Conservation (phyloP, 2,113 vertebrate genomes). For the Corythaixoides concolor region DNA sequence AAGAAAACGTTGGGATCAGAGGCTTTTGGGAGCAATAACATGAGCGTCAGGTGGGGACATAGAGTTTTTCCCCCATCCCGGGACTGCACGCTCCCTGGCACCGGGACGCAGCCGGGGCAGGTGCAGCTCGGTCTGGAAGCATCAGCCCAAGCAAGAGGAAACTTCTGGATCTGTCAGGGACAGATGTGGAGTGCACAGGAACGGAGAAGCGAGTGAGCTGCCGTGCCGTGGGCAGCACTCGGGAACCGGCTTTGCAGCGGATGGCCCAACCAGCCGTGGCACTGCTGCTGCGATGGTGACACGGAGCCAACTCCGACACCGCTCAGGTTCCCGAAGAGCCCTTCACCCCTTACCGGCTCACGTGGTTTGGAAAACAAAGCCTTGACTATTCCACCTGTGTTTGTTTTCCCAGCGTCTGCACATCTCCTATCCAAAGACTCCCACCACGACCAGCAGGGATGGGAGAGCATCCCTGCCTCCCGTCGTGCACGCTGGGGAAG, state of each 20-base stretch:
- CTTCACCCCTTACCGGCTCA: rapidly evolving
- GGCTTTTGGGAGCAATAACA: not conserved
- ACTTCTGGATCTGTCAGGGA: not conserved
- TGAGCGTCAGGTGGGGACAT: rapidly evolving
- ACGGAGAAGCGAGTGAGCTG: not conserved
- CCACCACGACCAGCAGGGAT: not conserved
- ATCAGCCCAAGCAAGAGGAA: not conserved
- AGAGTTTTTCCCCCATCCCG: no score
- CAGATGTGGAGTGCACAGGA: not conserved
- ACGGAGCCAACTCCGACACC: not conserved
- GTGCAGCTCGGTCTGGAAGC: not conserved
- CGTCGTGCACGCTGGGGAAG: rapidly evolving
- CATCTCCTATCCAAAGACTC: not conserved
- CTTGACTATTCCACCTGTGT: not conserved
- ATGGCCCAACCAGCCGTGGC: not conserved
- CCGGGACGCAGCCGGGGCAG: not conserved
- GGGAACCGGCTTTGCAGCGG: not conserved
- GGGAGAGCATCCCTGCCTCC: not conserved
- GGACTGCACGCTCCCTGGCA: not conserved
- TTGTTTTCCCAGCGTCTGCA: not conserved
- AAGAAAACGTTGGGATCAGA: not conserved
- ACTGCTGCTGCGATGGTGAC: not conserved
- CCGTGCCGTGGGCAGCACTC: no score
- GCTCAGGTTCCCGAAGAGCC: rapidly evolving
- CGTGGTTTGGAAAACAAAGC: not conserved